Evolutionary conservation across 2,113 vertebrate genomes (phyloP), one percentile per base, ranked within the genome.

Genomic region (Trogon surrucura): DNA sequence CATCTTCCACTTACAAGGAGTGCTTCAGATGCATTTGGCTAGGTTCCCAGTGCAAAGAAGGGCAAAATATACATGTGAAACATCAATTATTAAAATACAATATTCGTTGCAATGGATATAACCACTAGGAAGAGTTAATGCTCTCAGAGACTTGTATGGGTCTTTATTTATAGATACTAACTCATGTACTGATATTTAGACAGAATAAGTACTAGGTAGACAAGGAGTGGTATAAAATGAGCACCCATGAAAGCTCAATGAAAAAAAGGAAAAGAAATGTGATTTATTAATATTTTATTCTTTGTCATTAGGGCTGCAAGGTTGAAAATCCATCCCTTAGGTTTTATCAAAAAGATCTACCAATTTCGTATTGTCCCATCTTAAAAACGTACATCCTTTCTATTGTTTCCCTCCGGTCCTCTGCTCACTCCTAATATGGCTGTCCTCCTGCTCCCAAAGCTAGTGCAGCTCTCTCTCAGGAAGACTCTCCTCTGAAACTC

Each of bases 21-120:
- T 41, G 47, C 41, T 91, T 85, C 60, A 77, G 64, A 78, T 67
- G 27, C 71, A 74, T 58, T 95, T 91, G 67, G 71, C 75, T 71
- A 80, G 38, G 48, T 48, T 90, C 62, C 44, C 78, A 62, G 50
- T 48, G 44, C 86, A 91, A 89, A 95, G 54, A 92, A 89, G 67
- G 66, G 54, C 50, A 94, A 95, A 94, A 75, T 61, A 93, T n/a
- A 83, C 71, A 88, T 77, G 38, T 71, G 81, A 94, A 84, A 61
- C 38, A 92, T 95, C 48, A 85, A 67, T 92, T 96, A 88, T 94
- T 96, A 85, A 95, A 93, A 73, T 72, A 80, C 7, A 92, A 57
- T 67, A 82, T 92, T 87, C 77, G 85, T 91, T 92, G 61, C 70
- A 91, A 84, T 66, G 44, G 61, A 86, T 22, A 21, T 65, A 92